Conservation (phyloP, 2,888 invertebrate genomes). For the Callyntrura guangdongensis region DNA sequence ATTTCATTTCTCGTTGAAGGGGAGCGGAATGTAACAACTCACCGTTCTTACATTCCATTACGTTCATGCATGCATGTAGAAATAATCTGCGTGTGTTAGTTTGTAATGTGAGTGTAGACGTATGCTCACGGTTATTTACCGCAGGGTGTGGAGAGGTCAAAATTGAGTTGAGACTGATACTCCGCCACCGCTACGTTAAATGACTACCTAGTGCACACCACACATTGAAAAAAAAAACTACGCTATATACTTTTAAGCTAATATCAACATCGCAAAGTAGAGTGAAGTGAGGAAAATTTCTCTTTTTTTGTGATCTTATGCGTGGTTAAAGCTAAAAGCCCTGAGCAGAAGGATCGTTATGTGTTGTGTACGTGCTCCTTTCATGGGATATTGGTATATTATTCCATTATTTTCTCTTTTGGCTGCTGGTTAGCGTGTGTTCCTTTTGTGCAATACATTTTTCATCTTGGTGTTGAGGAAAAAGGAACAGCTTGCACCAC, state of each 20-base stretch:
- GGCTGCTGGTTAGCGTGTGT: constrained; percentile 36
- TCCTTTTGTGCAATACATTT: constrained; percentile 50
- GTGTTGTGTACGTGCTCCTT: constrained; percentile 63
- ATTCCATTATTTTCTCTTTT: constrained; percentile 45
- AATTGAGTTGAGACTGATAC: constrained; percentile 62
- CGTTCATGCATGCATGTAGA: constrained; percentile 35
- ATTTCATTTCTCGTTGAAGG: constrained; percentile 76
- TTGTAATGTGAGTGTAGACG: background rate
- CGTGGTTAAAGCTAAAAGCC: constrained; percentile 32
- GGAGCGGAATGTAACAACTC: constrained; percentile 41
- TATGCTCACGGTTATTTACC: constrained; percentile 62
- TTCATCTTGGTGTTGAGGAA: constrained; percentile 62
- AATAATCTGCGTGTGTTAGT: constrained; percentile 44
- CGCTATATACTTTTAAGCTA: constrained; percentile 11
- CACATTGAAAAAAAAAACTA: background rate
- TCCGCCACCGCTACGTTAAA: constrained; percentile 10
- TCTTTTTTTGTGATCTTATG: background rate
- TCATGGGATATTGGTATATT: constrained; percentile 56
- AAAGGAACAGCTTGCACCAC: constrained; percentile 55
- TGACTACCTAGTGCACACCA: constrained; percentile 30
- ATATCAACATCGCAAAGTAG: constrained; percentile 50
- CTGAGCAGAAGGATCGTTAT: background rate
- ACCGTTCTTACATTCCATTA: constrained; percentile 45
- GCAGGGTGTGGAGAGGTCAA: constrained; percentile 68
- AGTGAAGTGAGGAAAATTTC: background rate